These are phyloP conservation scores for Drosophila bipectinata DNA, from an alignment of 1,140 invertebrate genomes.

Conservation along the genomic window DNA sequence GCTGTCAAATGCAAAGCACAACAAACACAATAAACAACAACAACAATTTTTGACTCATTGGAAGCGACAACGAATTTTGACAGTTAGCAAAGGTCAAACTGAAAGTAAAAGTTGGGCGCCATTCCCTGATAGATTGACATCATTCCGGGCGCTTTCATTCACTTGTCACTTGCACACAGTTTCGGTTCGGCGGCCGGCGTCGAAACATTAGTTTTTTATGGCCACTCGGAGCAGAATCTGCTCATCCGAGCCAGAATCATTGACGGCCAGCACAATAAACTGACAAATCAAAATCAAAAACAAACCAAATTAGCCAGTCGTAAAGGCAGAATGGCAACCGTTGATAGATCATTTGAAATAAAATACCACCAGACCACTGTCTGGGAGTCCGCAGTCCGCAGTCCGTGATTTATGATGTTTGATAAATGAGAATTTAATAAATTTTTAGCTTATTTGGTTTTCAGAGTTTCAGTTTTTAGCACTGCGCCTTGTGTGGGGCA, in stretches of 20 bases:
- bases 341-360: constrained; percentile 75
- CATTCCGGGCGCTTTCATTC: constrained; percentile 50
- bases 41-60: constrained; percentile 57
- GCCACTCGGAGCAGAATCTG: constrained; percentile 15
- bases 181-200: constrained; percentile 26
- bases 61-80: constrained; percentile 70
- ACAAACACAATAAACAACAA: constrained; percentile 21
- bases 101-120: constrained; percentile 70
- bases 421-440: constrained; percentile 82
- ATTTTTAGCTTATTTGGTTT: constrained; percentile 68
- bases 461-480: constrained; percentile 30
- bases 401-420: constrained; percentile 76
- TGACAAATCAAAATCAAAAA: constrained; percentile 73
- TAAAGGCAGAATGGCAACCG: constrained; percentile 75
- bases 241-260: constrained; percentile 15
- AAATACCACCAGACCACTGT: constrained; percentile 32
- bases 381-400: background rate
- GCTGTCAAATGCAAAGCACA: constrained; percentile 68
- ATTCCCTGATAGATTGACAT: constrained; percentile 70
- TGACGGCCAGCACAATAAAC: constrained; percentile 55
- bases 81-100: constrained; percentile 73
- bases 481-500: constrained; percentile 27
- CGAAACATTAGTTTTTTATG: constrained; percentile 72
- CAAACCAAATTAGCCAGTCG: constrained; percentile 77
- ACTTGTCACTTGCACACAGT: constrained; percentile 69